Percentiles rank a stretch among this genome's conserved stretches.
Conservation (phyloP, 1,140 invertebrate genomes). For the Eulimnadia texana region DNA sequence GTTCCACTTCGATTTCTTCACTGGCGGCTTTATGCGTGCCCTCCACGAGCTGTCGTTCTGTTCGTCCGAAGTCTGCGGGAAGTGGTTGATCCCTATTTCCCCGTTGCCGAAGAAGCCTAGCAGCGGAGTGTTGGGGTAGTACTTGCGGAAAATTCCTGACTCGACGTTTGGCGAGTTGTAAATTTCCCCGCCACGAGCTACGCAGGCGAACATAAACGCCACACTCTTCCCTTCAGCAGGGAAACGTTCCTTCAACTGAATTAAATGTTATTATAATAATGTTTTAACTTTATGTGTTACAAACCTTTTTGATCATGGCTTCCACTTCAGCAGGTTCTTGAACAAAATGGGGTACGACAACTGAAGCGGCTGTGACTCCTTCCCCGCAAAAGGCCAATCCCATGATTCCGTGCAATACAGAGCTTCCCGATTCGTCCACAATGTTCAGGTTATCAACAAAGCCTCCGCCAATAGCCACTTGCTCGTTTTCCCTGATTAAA, state of each 20-base stretch:
- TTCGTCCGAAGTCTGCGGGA: conserved; percentile 19
- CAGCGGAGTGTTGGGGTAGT: conserved; percentile 40
- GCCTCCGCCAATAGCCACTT: conserved; percentile 25
- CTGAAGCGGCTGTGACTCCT: conserved; percentile 25
- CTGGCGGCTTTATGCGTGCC: conserved; percentile 17
- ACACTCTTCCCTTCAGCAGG: conserved; percentile 29
- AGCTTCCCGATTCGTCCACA: background rate
- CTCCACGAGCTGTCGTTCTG: conserved; percentile 3
- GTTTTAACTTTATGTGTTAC: conserved; percentile 11
- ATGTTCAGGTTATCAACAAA: conserved; percentile 17
- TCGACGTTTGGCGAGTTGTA: conserved; percentile 35
- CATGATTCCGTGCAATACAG: conserved; percentile 7
- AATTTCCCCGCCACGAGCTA: conserved; percentile 32
- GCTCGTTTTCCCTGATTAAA: conserved; percentile 19
- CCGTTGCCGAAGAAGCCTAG: conserved; percentile 44
- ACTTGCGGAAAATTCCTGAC: conserved; percentile 36
- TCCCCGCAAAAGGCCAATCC: conserved; percentile 27
- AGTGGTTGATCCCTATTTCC: conserved; percentile 36
- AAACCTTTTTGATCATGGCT: conserved; percentile 21
- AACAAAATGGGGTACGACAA: conserved; percentile 24
- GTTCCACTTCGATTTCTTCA: background rate
- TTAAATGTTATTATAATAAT: conserved; percentile 6
- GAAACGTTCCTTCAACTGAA: conserved; percentile 27
- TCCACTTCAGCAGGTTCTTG: conserved; percentile 22
- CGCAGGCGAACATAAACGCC: conserved; percentile 44